Evolutionary conservation across 2,113 vertebrate genomes (phyloP).

Genomic region (Cromileptes altivelis): DNA sequence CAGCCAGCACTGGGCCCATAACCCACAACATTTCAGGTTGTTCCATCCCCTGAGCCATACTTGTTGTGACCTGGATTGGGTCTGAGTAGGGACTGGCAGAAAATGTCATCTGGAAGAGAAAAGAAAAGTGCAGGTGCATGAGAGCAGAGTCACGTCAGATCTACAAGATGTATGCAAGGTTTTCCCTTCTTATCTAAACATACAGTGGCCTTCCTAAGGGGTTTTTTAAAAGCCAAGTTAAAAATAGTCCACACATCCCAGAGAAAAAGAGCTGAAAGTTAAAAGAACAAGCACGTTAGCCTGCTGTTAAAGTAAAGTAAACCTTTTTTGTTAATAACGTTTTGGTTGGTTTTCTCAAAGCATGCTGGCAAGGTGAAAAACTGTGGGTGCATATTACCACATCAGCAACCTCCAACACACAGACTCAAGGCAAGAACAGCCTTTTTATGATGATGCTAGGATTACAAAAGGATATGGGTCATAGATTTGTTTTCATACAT

Average conservation of each 20-base stretch:
- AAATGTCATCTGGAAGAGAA: constrained; percentile 90
- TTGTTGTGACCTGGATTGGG: constrained; percentile 87
- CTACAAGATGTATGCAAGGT: neutral
- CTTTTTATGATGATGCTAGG: neutral
- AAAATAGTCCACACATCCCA: neutral
- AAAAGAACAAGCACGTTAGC: neutral
- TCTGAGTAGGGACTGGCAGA: constrained; percentile 97
- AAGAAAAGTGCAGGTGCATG: constrained; percentile 13
- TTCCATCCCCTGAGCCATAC: constrained; percentile 85
- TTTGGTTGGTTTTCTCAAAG: neutral
- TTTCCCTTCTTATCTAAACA: neutral
- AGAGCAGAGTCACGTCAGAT: constrained; percentile 23
- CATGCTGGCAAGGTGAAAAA: neutral
- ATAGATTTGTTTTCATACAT: neutral
- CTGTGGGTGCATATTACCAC: neutral
- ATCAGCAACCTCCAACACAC: neutral
- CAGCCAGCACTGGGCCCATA: constrained; percentile 95
- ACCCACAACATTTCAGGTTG: constrained; percentile 99
- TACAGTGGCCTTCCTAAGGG: neutral
- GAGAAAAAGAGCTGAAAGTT: neutral
- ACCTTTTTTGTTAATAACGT: neutral
- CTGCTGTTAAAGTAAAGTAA: neutral
- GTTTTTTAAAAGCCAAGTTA: neutral
- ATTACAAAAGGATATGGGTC: neutral
- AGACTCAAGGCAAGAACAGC: neutral